Evolutionary conservation across 1,140 invertebrate species (phyloP).

Genomic region (Schlechtendalia chinensis): DNA sequence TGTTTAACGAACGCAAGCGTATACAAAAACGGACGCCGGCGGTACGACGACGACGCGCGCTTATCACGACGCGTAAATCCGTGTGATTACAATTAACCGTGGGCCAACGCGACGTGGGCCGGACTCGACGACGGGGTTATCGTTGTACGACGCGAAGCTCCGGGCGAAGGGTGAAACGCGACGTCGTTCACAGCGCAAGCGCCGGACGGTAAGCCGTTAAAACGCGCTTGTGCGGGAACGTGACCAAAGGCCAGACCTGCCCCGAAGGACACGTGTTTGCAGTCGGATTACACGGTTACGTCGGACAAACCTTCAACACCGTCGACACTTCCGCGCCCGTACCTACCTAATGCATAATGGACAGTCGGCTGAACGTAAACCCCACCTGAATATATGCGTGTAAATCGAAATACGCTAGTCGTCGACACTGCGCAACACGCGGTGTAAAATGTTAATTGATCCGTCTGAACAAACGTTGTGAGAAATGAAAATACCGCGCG

Average conservation of each 20-base stretch:
- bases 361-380: neutral
- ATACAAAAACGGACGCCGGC: no score
- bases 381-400: neutral
- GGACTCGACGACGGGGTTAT: neutral
- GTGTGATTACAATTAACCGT: neutral
- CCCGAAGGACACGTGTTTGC: conserved; percentile 37
- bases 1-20: no score
- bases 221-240: conserved; percentile 39
- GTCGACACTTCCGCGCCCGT: neutral
- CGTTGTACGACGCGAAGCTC: no score
- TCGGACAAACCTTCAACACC: conserved; percentile 42
- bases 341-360: conserved; percentile 17
- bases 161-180: neutral
- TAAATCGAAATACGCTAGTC: no score
- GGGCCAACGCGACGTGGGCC: neutral
- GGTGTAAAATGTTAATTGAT: no score
- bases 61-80: no score
- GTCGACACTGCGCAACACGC: no score
- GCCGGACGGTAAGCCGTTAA: conserved; percentile 32
- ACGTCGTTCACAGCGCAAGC: neutral
- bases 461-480: no score
- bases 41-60: no score
- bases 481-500: no score
- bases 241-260: conserved; percentile 44
- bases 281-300: conserved; percentile 42